A percentile compares a stretch with the other conserved stretches of the same genome.
These are phyloP conservation scores for Eufriesea mexicana DNA, from an alignment of 1,140 invertebrate species.

Conservation along the genomic window DNA sequence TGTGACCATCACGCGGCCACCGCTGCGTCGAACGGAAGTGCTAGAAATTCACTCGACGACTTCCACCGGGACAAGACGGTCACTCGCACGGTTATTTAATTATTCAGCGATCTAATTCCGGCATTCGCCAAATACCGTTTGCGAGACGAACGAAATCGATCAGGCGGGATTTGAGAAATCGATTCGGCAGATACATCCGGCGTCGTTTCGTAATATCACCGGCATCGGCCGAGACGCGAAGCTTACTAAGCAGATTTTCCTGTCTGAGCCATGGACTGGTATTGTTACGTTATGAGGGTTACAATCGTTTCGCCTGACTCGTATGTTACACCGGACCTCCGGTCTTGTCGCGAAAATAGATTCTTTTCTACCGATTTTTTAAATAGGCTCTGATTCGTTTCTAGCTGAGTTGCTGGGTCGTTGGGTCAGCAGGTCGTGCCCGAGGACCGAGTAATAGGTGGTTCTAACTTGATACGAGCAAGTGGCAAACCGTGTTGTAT, in stretches of 20 bases:
- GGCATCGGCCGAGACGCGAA: conserved; percentile 17
- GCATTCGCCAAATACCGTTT: too few species aligned
- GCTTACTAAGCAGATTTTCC: conserved; percentile 67
- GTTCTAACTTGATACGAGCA: too few species aligned
- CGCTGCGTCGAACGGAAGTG: background rate
- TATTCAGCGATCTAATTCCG: conserved; percentile 15
- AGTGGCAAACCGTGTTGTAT: too few species aligned
- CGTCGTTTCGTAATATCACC: conserved; percentile 43
- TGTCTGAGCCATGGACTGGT: conserved; percentile 57
- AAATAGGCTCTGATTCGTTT: too few species aligned
- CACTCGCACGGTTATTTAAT: background rate
- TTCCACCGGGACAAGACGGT: background rate
- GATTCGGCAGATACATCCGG: conserved; percentile 35
- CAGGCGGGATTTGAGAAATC: conserved; percentile 49
- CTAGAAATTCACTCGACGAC: too few species aligned
- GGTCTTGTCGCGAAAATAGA: background rate
- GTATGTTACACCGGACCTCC: background rate
- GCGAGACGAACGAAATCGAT: background rate
- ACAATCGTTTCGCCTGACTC: background rate
- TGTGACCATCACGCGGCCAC: background rate
- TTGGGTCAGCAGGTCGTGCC: too few species aligned
- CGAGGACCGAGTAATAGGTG: too few species aligned
- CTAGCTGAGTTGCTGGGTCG: too few species aligned
- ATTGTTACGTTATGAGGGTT: conserved; percentile 36
- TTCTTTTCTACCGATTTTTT: background rate